Percentiles rank a stretch among this genome's conserved stretches.
Evolutionary conservation across 92 coral and sea anemone genomes (phyloP).

Genomic region (Parazoanthus darwini): DNA sequence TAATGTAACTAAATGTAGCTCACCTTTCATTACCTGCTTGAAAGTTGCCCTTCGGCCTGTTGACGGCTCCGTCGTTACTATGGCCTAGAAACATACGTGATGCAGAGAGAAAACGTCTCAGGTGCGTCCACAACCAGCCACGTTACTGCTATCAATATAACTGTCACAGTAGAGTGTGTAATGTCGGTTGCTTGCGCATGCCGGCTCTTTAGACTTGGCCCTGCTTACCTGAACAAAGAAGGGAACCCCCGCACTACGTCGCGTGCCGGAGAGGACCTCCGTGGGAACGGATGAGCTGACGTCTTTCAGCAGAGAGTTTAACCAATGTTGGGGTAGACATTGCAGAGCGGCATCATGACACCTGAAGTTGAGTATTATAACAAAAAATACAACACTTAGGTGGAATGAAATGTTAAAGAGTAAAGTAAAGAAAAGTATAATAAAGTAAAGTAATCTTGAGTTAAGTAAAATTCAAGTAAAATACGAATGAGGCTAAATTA

Average conservation of each 20-base stretch:
- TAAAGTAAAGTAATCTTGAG: not conserved
- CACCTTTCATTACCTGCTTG: conserved; percentile 84
- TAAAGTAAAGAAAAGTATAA: not conserved
- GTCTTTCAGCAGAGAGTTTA: conserved; percentile 69
- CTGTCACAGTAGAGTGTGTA: not conserved
- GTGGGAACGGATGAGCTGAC: conserved; percentile 75
- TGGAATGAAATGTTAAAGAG: not conserved
- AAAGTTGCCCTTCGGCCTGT: conserved; percentile 74
- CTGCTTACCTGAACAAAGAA: conserved; percentile 83
- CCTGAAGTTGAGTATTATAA: conserved; percentile 27
- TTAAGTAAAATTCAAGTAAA: too few species aligned
- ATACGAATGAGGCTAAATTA: not conserved
- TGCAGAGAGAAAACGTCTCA: not conserved
- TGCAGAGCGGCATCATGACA: conserved; percentile 67
- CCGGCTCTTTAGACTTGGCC: too few species aligned
- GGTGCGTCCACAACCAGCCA: not conserved
- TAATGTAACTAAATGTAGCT: not conserved
- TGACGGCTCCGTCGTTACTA: conserved; percentile 85
- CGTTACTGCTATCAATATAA: not conserved
- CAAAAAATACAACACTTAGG: not conserved
- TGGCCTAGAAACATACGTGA: conserved; percentile 58
- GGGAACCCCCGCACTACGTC: conserved; percentile 97
- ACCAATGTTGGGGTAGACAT: conserved; percentile 75
- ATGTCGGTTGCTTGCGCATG: not conserved
- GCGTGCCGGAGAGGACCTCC: conserved; percentile 85